A percentile compares a stretch with the other conserved stretches of the same genome.
phyloP scores from a whole-genome alignment of 2,797 vertebrate genomes.

The Thunnus albacares region DNA sequence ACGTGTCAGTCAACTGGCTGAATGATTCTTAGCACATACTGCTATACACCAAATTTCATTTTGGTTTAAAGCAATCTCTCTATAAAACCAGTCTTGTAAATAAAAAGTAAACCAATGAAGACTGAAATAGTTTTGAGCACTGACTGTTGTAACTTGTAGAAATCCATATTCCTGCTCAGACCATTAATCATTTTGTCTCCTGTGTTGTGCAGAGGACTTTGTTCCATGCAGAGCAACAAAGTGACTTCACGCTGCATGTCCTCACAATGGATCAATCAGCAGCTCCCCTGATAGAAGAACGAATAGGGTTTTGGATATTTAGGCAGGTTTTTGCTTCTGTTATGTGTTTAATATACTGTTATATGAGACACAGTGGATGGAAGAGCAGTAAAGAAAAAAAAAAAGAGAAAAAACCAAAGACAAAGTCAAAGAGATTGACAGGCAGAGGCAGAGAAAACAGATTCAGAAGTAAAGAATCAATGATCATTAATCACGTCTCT shows the following conservation, averaged over 20 bases:
- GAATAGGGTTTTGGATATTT: conserved; percentile 30
- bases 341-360: conserved; percentile 30
- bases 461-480: conserved; percentile 44
- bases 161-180: conserved; percentile 8
- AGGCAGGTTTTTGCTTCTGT: conserved; percentile 23
- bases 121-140: conserved; percentile 19
- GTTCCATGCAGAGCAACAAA: background rate
- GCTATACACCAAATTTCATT: background rate
- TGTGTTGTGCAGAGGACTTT: conserved; percentile 15
- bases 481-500: conserved; percentile 55
- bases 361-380: conserved; percentile 14
- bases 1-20: conserved; percentile 18
- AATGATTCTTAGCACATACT: background rate
- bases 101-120: conserved; percentile 30
- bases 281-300: conserved; percentile 25
- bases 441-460: conserved; percentile 14
- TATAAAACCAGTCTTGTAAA: conserved; percentile 18
- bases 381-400: conserved; percentile 11
- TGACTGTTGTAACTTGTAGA: conserved; percentile 15
- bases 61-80: conserved; percentile 27
- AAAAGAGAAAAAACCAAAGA: background rate
- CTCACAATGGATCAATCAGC: conserved; percentile 31
- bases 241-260: background rate
- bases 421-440: conserved; percentile 35
- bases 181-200: conserved; percentile 11